Base-by-base conservation (phyloP, 2,113 vertebrate genomes). In the Pseudolaguvia tuberculata region DNA sequence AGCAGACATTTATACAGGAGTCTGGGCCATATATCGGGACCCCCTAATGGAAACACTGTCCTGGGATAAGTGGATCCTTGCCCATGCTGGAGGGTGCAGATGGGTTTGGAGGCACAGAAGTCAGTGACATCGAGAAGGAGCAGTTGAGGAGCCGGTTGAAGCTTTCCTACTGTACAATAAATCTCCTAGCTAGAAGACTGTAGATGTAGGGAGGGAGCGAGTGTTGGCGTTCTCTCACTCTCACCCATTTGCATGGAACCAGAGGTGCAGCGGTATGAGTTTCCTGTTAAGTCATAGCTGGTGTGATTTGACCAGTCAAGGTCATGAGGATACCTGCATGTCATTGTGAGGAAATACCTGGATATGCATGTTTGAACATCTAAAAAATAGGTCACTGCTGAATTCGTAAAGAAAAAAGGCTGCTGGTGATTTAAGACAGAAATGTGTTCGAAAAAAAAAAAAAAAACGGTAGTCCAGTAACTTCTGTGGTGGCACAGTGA, bases 401-500 rank as follows among this genome's bases (percentile, higher is more conserved):
- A 71, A 71, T 67, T 45, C 47, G 47, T 31, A 77, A 69, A 4
- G 59, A 83, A 82, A 84, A 71, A 81, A 90, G 88, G 87, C 90
- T 90, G 90, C 89, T 90, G 90, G 91, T 91, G 90, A 87, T 85
- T 88, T 88, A 88, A 89, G 88, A 90, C 84, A 89, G 82, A 85
- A 73, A 77, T 78, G 73, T 57, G 55, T 70, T 27, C 45, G 53
- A 79, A 31, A 50, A 35, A 66, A 27, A 7, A 12, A 50, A 23
- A 57, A 57, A 56, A 1, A 56, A 57, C 72, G 66, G 72, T 45
- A 81, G 86, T 71, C 77, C 76, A 52, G 73, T 79, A 20, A 57
- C 53, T 50, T 47, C 78, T 45, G 56, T 21, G 17, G 81, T 80
- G 85, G 84, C 80, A 70, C 73, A 82, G 76, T 76, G 79, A 76